Percentiles rank a stretch among this genome's conserved stretches.
Conservation (phyloP, 1,140 invertebrate species). For the Zaprionus tsacasi region DNA sequence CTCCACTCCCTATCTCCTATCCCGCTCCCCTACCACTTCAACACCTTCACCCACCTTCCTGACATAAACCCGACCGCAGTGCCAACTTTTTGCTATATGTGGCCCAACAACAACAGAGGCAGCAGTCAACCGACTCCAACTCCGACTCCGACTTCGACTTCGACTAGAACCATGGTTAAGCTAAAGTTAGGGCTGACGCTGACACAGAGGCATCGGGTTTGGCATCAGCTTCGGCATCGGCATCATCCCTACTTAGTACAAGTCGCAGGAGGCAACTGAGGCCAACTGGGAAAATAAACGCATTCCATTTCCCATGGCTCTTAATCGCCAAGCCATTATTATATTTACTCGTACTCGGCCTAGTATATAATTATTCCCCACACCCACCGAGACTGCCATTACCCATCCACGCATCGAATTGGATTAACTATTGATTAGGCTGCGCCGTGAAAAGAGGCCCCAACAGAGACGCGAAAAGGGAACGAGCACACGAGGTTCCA, state of each 20-base stretch:
- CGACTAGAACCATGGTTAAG: slow-evolving; percentile 26
- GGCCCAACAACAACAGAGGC: slow-evolving; percentile 18
- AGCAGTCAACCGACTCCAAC: slow-evolving; percentile 11
- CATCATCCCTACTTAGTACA: slow-evolving; percentile 24
- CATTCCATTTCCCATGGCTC: slow-evolving; percentile 80
- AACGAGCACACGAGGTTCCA: too few species aligned
- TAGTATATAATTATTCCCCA: slow-evolving; percentile 71
- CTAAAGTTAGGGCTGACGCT: not conserved
- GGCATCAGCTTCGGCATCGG: not conserved
- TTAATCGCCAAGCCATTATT: slow-evolving; percentile 80
- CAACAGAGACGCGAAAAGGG: not conserved
- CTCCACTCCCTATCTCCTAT: not conserved
- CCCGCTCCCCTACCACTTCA: not conserved
- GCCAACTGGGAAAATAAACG: slow-evolving; percentile 74
- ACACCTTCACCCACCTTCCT: not conserved
- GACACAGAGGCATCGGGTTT: not conserved
- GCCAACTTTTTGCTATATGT: slow-evolving; percentile 41
- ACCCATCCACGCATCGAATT: slow-evolving; percentile 63
- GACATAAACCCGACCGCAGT: slow-evolving; percentile 11
- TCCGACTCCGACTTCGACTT: not conserved
- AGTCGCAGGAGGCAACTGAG: slow-evolving; percentile 1
- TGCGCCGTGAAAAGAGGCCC: not conserved
- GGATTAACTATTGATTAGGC: slow-evolving; percentile 66
- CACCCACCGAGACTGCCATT: slow-evolving; percentile 50
- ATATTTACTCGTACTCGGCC: slow-evolving; percentile 62